Conservation (phyloP, 1,140 invertebrate species). For the Achatina immaculata region DNA sequence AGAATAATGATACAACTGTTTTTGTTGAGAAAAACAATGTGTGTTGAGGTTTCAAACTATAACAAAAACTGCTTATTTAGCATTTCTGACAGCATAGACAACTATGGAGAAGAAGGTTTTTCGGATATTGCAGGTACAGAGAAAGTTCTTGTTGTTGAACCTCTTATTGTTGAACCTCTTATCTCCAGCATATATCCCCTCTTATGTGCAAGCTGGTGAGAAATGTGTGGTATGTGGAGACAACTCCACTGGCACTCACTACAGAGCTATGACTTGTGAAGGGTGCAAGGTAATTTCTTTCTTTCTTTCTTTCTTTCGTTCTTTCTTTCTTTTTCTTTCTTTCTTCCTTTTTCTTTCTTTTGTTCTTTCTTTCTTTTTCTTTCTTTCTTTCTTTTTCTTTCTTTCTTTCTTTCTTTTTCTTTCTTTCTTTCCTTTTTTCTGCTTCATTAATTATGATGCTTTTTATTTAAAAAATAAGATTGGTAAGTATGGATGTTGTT, state of each 20-base stretch:
- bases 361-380: neutral
- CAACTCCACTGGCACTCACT: conserved; percentile 27
- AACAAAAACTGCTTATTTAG: neutral
- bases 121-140: neutral
- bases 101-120: neutral
- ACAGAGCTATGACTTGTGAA: conserved; percentile 32
- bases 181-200: conserved; percentile 22
- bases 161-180: too few species aligned
- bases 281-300: conserved; percentile 21
- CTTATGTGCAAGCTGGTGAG: conserved; percentile 23
- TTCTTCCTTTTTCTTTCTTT: neutral
- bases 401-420: neutral
- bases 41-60: neutral
- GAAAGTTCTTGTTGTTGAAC: neutral
- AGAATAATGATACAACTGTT: neutral
- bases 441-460: neutral
- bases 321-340: neutral
- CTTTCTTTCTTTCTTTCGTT: neutral
- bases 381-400: neutral
- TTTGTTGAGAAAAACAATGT: neutral
- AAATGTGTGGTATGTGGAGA: conserved; percentile 31
- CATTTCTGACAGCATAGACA: neutral
- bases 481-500: too few species aligned
- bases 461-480: too few species aligned
- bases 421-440: neutral